Conservation (phyloP, 2,797 vertebrate species). For the Toxotes lorentzi region DNA sequence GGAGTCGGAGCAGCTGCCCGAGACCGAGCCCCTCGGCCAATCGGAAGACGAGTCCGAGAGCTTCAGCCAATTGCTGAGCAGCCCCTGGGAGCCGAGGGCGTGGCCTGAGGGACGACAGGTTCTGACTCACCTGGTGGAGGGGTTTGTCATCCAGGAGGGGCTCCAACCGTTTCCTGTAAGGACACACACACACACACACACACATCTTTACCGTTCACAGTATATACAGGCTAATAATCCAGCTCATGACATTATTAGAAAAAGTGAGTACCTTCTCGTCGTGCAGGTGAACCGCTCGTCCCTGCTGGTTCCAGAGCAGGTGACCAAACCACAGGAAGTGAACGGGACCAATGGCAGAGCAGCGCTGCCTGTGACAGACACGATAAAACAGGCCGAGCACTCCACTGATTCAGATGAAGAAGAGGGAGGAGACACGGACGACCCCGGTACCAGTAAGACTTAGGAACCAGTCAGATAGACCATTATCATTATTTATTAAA, state of each 20-base stretch:
- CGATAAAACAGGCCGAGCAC: conserved; percentile 86
- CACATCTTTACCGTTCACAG: no score
- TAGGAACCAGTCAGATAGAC: background rate
- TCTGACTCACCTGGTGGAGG: conserved; percentile 96
- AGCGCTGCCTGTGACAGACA: conserved; percentile 80
- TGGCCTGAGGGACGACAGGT: conserved; percentile 88
- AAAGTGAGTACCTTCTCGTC: background rate
- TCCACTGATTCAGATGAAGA: conserved; percentile 89
- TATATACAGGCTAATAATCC: no score
- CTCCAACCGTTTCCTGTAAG: conserved; percentile 95
- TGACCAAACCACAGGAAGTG: conserved; percentile 85
- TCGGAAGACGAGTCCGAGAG: conserved; percentile 56
- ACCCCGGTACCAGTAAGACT: conserved; percentile 67
- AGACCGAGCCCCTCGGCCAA: conserved; percentile 23
- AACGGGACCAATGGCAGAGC: conserved; percentile 87
- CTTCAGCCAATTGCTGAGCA: conserved; percentile 44
- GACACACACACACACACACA: conserved; percentile 19
- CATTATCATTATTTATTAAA: no score
- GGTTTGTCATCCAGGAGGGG: conserved; percentile 98
- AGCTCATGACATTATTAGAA: no score
- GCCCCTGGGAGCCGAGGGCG: conserved; percentile 67
- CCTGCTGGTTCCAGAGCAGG: conserved; percentile 90
- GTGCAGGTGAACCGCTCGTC: conserved; percentile 95
- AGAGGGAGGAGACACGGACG: conserved; percentile 88
- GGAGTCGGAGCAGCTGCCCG: conserved; percentile 6